Percentiles rank a stretch among this genome's conserved stretches.
These are phyloP conservation scores for Cyrtodaria siliqua DNA, from an alignment of 2,888 invertebrate genomes.

Conservation along the genomic window DNA sequence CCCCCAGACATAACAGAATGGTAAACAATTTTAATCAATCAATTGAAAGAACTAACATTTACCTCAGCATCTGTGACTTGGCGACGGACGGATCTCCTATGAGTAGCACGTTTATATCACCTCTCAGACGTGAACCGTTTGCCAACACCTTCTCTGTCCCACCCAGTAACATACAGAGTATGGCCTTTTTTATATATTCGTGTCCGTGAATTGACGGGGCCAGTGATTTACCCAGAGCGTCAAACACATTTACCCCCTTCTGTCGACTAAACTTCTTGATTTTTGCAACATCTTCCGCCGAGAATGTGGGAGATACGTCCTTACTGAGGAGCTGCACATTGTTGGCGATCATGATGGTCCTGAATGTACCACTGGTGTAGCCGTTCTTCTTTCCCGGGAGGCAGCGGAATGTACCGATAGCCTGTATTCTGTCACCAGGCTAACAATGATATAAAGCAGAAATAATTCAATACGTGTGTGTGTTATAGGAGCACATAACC, in stretches of 20 bases:
- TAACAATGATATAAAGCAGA: slow-evolving; percentile 88
- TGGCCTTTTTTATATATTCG: slow-evolving; percentile 97
- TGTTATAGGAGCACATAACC: too few species aligned
- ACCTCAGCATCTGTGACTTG: slow-evolving; percentile 93
- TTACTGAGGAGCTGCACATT: slow-evolving; percentile 96
- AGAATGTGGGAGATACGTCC: slow-evolving; percentile 91
- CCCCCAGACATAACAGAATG: too few species aligned
- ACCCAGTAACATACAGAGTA: slow-evolving; percentile 96
- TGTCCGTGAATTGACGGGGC: slow-evolving; percentile 99
- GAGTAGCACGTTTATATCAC: slow-evolving; percentile 94
- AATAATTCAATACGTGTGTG: too few species aligned
- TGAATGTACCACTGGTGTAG: slow-evolving; percentile 96
- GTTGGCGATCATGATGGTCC: slow-evolving; percentile 97
- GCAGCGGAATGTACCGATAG: slow-evolving; percentile 97
- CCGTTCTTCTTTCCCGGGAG: slow-evolving; percentile 97
- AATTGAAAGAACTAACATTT: slow-evolving; percentile 11
- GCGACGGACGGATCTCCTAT: slow-evolving; percentile 99
- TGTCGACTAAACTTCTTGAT: slow-evolving; percentile 92
- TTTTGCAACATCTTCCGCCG: slow-evolving; percentile 94
- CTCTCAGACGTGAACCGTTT: slow-evolving; percentile 85
- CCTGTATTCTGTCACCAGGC: slow-evolving; percentile 98
- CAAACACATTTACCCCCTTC: slow-evolving; percentile 91
- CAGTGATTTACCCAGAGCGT: slow-evolving; percentile 94
- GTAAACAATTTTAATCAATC: too few species aligned
- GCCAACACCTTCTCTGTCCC: slow-evolving; percentile 97